Evolutionary conservation across 1,140 invertebrate genomes (phyloP), one percentile per base, ranked within the genome.

Genomic region (Eumeta japonica): DNA sequence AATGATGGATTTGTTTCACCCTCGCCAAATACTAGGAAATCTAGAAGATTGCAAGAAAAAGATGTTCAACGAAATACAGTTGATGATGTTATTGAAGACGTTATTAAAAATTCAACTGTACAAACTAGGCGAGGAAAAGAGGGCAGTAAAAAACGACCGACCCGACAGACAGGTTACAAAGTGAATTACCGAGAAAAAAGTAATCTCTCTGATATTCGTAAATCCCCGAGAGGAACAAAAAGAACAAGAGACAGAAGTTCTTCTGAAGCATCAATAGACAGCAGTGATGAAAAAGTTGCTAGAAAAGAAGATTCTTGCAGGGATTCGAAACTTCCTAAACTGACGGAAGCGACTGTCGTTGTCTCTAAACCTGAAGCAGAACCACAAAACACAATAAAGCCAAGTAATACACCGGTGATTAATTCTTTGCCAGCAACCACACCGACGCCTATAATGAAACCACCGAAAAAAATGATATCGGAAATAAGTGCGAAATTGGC

Each of bases 1-100:
- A 58, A 62, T 33, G 84, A 86, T 38, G 82, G 85, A 41, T 84
- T 83, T 39, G 59, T 79, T 9, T 81, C 82, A 0, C 72, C 74
- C 2, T 77, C 78, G 1, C 49, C 76, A 1, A 86, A 86, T 41
- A 87, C 86, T 1, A 66, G 89, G 19, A 93, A 92, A 62, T 92
- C 89, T 1, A 80, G 87, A 37, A 75, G 90, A 43, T 56, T 91
- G 14, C 85, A 86, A 45, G 88, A 91, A 60, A 87, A 86, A 58
- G 88, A 90, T 59, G 82, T 81, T 4, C 63, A 68, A 61, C 74
- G 86, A 37, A 89, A 79, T 34, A 87, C 87, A 0, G 80, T 91
- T 1, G 90, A 92, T 64, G 90, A 93, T 47, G 81, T 87, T 1
- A 91, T 93, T 45, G 91, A 94, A 40, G 90, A 93, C 51, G 88